Percentiles rank a stretch among this genome's conserved stretches.
These are phyloP conservation scores for Lumbricus terrestris DNA, from an alignment of 2,888 invertebrate species.

Conservation along the genomic window DNA sequence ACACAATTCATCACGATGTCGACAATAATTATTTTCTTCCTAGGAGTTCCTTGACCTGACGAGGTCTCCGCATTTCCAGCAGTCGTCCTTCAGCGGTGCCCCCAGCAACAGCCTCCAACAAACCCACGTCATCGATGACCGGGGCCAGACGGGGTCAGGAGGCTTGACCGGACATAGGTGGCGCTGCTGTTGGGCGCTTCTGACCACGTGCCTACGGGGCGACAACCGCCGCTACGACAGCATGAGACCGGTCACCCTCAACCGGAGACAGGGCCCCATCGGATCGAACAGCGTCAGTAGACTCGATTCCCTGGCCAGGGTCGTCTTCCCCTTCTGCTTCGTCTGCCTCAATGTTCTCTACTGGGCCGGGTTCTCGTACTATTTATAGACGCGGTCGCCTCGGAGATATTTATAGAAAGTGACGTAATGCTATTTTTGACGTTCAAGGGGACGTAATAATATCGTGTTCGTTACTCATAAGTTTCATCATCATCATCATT, in stretches of 20 bases:
- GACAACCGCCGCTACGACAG: constrained; percentile 34
- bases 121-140: constrained; percentile 36
- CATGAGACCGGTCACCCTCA: constrained; percentile 32
- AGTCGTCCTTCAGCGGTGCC: constrained; percentile 20
- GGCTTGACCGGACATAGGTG: not conserved
- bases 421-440: not conserved
- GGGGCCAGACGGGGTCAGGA: not conserved
- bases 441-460: not conserved
- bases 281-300: constrained; percentile 38
- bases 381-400: constrained; percentile 30
- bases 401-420: not conserved
- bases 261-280: not conserved
- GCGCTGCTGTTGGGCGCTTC: constrained; percentile 37
- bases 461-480: no score
- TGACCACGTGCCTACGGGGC: constrained; percentile 39
- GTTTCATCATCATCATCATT: no score
- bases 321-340: constrained; percentile 41
- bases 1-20: no score
- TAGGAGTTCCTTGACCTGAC: not conserved
- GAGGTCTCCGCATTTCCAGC: not conserved
- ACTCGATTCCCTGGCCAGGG: constrained; percentile 39
- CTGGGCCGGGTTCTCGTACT: constrained; percentile 41
- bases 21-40: not conserved
- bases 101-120: constrained; percentile 18
- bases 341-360: constrained; percentile 40